Conservation (phyloP, 2,797 vertebrate species). For the Australoheros facetus region DNA sequence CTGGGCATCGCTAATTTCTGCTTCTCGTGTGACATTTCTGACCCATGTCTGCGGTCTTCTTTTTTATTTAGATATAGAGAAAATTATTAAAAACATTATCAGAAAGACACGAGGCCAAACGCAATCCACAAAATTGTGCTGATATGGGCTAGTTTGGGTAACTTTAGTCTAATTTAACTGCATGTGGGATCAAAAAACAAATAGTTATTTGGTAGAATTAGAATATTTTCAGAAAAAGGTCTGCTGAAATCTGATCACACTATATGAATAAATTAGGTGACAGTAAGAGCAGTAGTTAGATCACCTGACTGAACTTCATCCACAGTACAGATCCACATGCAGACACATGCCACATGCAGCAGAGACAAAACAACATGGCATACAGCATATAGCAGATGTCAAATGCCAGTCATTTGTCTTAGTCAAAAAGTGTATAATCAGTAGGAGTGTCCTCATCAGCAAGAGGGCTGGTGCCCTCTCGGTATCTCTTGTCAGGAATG, state of each 20-base stretch:
- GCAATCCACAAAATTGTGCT: background rate
- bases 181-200: too few species aligned
- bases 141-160: fast-evolving
- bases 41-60: background rate
- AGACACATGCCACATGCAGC: background rate
- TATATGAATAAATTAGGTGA: background rate
- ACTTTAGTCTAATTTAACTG: background rate
- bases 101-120: background rate
- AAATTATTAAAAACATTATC: background rate
- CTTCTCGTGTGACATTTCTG: background rate
- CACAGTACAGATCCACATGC: background rate
- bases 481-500: background rate
- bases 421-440: background rate
- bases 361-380: background rate
- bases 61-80: background rate
- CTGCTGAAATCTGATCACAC: background rate
- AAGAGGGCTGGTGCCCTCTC: background rate
- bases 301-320: background rate
- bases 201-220: background rate
- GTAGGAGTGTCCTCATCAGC: background rate
- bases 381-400: background rate
- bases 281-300: background rate
- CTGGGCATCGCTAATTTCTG: background rate
- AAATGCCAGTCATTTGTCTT: background rate
- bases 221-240: background rate